Base-by-base conservation (phyloP, 2,888 invertebrate species). In the Myathropa florea region DNA sequence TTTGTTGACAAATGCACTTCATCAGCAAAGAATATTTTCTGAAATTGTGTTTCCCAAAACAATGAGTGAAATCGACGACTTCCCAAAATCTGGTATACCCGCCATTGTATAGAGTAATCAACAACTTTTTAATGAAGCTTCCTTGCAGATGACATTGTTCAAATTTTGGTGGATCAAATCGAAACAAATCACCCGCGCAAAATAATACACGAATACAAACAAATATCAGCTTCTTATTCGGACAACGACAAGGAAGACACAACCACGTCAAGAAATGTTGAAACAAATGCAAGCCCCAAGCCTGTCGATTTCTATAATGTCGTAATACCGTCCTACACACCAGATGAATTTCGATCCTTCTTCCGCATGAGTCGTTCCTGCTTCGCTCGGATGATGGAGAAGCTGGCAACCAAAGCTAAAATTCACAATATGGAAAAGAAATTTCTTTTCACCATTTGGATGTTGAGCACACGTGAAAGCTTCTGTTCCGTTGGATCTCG, bases 351-450 rank as follows among this genome's bases (percentile, higher is more conserved):
- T 28, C 81, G 80, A 2, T 14, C n/a, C 1, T 30, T 30, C n/a
- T 84, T 84, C 26, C 80, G 76, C n/a, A 84, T 84, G 84, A 81
- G 71, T 30, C 84, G 84, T 0, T 21, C 12, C 2, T 76, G 84
- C 7, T 65, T 76, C 0, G 53, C 63, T 1, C 14, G 14, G 3
- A 75, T 84, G 10, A 39, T 80, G 64, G 60, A 61, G 2, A 53
- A 75, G 10, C 14, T 84, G n/a, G 55, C 30, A 0, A 76, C 18
- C 10, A 80, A 67, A 14, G 55, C 76, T 0, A 65, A 61, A 21
- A 55, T 84, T 23, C 76, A 24, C 10, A 81, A 65, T 18, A 18
- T 84, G 4, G 80, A 84, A 21, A 81, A 81, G 18, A 84, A 84
- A 21, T 36, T 84, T 3, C 80, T 84, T 10, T 81, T 81, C 12